Evolutionary conservation across 2,113 vertebrate species (phyloP), one percentile per base, ranked within the genome.

Genomic region (Coregonus clupeaformis): DNA sequence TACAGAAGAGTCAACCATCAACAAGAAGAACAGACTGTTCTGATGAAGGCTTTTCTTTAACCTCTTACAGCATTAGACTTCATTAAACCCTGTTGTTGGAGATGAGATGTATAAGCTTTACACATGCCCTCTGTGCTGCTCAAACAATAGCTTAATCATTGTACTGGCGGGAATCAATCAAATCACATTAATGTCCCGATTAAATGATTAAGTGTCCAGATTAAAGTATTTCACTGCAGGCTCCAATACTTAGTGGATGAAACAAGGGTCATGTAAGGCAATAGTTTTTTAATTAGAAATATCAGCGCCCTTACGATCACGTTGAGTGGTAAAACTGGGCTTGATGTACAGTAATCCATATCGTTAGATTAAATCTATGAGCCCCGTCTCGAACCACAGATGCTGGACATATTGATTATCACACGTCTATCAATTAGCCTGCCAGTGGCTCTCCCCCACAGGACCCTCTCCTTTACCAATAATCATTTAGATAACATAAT

Each of bases 141-240:
- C 9, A 42, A 42, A 2, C 9, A 42, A 82, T 84, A 76, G 80
- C 74, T 79, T 89, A 89, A 90, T 91, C 89, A 86, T 88, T 88
- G 87, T 88, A 91, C 87, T 77, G 85, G 82, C 76, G 83, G 84
- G 86, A 91, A 91, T 92, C 91, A 87, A 91, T 92, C 87, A 87
- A 86, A 89, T 85, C 82, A 79, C 84, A 89, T 90, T 92, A 91
- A 89, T 76, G 71, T 68, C 78, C 72, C 64, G 79, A 84, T 84
- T 83, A 45, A 85, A 85, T 72, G 91, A 45, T 45, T 45, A 45
- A 45, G 42, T 45, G 42, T 52, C 49, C 12, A 52, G 92, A 93
- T 86, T 82, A 86, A 81, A 66, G 52, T 62, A 79, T 76, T 71
- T 57, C 27, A 9, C 36, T 9, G 36, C 36, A 63, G 52, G 18